phyloP scores from a whole-genome alignment of 2,113 vertebrate genomes.

The Osmerus mordax region DNA sequence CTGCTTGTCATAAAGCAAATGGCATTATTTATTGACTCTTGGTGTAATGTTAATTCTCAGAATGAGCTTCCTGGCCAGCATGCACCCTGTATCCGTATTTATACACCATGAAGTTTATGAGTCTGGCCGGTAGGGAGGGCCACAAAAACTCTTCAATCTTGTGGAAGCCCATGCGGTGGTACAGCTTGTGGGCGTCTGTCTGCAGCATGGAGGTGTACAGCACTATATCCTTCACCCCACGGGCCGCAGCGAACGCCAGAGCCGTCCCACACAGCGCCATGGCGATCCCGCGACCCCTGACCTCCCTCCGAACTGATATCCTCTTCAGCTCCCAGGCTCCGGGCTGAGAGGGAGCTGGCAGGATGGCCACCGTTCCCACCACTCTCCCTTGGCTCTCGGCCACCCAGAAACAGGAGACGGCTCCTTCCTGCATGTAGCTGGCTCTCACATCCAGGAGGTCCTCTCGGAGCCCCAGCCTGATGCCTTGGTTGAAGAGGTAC shows the following conservation, averaged over 20 bases:
- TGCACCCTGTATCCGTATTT: slow-evolving; percentile 31
- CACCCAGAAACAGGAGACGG: slow-evolving; percentile 60
- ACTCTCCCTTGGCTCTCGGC: slow-evolving; percentile 49
- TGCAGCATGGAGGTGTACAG: slow-evolving; percentile 67
- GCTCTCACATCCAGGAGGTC: slow-evolving; percentile 61
- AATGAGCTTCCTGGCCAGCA: too few species aligned
- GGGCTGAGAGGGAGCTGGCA: slow-evolving; percentile 19
- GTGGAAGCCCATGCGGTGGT: slow-evolving; percentile 47
- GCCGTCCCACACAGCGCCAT: slow-evolving; percentile 51
- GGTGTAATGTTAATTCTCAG: too few species aligned
- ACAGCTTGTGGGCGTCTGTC: slow-evolving; percentile 54
- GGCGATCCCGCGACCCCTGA: slow-evolving; percentile 56
- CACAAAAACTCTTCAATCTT: slow-evolving; percentile 42
- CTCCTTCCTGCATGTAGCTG: slow-evolving; percentile 41
- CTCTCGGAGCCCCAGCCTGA: slow-evolving; percentile 53
- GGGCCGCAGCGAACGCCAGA: slow-evolving; percentile 45
- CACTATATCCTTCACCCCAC: slow-evolving; percentile 48
- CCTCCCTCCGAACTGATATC: slow-evolving; percentile 52
- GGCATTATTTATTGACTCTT: too few species aligned
- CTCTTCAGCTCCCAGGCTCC: slow-evolving; percentile 58
- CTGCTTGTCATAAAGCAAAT: too few species aligned
- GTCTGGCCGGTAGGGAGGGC: slow-evolving; percentile 47
- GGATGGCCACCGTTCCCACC: slow-evolving; percentile 55
- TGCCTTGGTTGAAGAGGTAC: slow-evolving; percentile 50
- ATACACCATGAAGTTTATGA: slow-evolving; percentile 44